phyloP scores from a whole-genome alignment of 2,113 vertebrate genomes.

The Brachyhypopomus occidentalis region DNA sequence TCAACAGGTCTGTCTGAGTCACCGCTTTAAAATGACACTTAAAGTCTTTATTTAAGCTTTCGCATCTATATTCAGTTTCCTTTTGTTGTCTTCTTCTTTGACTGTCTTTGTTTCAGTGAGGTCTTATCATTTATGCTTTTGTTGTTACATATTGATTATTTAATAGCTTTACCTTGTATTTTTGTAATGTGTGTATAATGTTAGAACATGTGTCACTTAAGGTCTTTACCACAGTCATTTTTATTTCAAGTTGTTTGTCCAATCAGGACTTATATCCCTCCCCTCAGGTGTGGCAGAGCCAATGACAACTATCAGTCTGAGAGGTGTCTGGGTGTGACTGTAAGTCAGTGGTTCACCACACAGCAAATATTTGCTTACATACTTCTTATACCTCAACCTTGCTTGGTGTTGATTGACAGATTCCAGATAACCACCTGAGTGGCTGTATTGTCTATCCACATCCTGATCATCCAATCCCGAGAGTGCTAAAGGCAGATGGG shows the following conservation, averaged over 20 bases:
- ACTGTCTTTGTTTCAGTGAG: no score
- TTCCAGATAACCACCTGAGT: constrained; percentile 75
- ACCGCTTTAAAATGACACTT: no score
- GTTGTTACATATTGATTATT: no score
- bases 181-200: no score
- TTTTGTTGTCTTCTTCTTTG: no score
- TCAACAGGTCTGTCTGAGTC: constrained; percentile 66
- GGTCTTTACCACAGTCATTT: no score
- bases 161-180: no score
- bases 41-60: no score
- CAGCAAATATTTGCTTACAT: neutral
- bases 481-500: constrained; percentile 69
- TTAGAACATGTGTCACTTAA: no score
- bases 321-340: constrained; percentile 72
- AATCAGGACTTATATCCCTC: neutral
- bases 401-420: constrained; percentile 60
- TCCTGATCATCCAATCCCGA: constrained; percentile 61
- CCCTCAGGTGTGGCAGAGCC: constrained; percentile 71
- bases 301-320: constrained; percentile 70
- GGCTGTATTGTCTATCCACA: constrained; percentile 76
- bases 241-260: neutral
- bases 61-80: no score
- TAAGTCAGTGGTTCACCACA: constrained; percentile 50
- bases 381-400: neutral
- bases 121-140: no score